Evolutionary conservation across 2,888 invertebrate species (phyloP), one percentile per base, ranked within the genome.

Genomic region (Oscheius myriophilus): DNA sequence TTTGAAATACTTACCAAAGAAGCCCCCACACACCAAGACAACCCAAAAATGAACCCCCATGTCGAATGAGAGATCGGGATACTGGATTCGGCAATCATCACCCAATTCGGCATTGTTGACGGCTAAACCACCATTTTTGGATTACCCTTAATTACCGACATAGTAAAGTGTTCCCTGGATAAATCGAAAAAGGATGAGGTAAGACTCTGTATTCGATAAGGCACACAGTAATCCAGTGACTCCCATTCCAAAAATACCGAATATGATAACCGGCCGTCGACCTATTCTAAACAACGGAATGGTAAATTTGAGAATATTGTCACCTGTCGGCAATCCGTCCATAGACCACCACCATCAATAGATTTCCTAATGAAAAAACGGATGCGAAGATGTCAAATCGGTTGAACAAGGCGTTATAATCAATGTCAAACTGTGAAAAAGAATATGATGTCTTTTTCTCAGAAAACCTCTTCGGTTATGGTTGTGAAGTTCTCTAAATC

Each of bases 11-110:
- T 53, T 23, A 65, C 67, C 51, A 67, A 21, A 41, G 58, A n/a
- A 21, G 54, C 26, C 18, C 67, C 67, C 9, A 67, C 21, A 51
- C 58, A 45, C 67, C 67, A 67, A 2, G 67, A 67, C 33, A 67
- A 33, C 2, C 67, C 67, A 43, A 67, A 67, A 23, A 39, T 25
- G 43, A 67, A 49, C 9, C 51, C 53, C 58, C 54, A 58, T 18
- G 26, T 23, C 18, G 58, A 39, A 41, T 67, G 67, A 21, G 46
- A 59, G 12, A 16, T 58, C 33, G 49, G 58, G 16, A 51, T 58
- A 3, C 51, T 58, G 4, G 58, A 58, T 49, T 67, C 67, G 18
- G 58, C 18, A 1, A 58, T 12, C 11, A 41, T 49, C 11, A 67
- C 67, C 67, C 67, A 67, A 39, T 49, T 67, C 14, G 51, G 42